Evolutionary conservation across 2,113 vertebrate species (phyloP).

Genomic region (Ranitomeya imitator): DNA sequence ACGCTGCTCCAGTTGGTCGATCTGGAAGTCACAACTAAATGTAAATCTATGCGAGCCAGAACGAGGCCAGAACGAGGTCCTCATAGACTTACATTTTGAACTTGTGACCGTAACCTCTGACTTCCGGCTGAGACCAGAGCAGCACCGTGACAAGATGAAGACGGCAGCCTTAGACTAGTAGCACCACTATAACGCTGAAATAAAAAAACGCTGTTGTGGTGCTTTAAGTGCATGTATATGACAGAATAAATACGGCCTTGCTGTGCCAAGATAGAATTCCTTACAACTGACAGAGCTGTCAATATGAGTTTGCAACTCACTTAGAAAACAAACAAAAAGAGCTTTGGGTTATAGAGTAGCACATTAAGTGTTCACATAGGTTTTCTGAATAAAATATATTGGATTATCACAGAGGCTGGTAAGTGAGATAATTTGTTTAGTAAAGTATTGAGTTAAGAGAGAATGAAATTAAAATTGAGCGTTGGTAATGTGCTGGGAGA

Average conservation of each 20-base stretch:
- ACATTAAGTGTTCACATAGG: background rate
- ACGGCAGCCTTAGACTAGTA: too few species aligned
- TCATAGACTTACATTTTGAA: too few species aligned
- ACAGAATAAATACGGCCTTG: background rate
- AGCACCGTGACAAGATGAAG: too few species aligned
- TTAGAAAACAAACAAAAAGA: constrained; percentile 20
- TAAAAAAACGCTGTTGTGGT: too few species aligned
- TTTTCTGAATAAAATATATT: constrained; percentile 25
- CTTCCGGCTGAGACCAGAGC: too few species aligned
- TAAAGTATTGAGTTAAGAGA: constrained; percentile 9
- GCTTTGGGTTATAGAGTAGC: background rate
- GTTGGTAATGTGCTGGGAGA: constrained; percentile 12
- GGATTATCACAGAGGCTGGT: constrained; percentile 23
- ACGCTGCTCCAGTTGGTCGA: too few species aligned
- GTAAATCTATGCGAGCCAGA: too few species aligned
- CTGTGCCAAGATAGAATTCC: background rate
- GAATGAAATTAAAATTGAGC: constrained; percentile 44
- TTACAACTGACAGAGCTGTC: background rate
- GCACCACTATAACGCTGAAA: too few species aligned
- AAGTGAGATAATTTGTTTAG: constrained; percentile 44
- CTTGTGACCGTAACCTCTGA: too few species aligned
- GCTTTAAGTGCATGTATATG: background rate
- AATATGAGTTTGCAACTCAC: constrained; percentile 20
- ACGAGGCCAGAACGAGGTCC: too few species aligned
- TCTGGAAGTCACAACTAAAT: too few species aligned